Conservation (phyloP, 2,113 vertebrate species). For the Podocnemis expansa region DNA sequence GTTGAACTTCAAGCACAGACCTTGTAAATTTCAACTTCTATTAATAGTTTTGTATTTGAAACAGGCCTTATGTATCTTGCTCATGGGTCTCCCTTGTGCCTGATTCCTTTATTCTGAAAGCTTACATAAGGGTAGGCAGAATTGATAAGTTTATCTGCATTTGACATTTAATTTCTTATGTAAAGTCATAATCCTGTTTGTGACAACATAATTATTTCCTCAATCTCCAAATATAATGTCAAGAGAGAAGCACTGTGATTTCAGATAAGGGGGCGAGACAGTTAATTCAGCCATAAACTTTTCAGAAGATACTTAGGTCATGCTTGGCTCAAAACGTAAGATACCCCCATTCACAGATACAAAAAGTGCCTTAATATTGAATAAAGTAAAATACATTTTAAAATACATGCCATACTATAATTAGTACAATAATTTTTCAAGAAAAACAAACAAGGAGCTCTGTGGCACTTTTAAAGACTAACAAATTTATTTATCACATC, state of each 20-base stretch:
- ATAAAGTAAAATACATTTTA: neutral
- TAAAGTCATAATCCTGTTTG: neutral
- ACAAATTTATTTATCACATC: too few relatives aligned
- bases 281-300: constrained; percentile 5
- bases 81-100: neutral
- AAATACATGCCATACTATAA: neutral
- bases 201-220: neutral
- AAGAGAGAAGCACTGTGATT: neutral
- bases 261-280: neutral
- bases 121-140: neutral
- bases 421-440: constrained; percentile 21
- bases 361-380: neutral
- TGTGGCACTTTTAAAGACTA: too few relatives aligned
- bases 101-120: neutral
- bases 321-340: neutral
- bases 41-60: rapidly evolving
- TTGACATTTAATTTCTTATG: neutral
- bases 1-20: neutral
- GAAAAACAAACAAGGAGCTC: too few relatives aligned
- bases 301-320: neutral
- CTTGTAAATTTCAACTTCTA: neutral
- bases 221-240: neutral
- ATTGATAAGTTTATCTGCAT: neutral
- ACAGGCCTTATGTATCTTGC: neutral
- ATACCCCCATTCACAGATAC: neutral